Conservation (phyloP, 2,113 vertebrate species). For the Ifrita kowaldi region DNA sequence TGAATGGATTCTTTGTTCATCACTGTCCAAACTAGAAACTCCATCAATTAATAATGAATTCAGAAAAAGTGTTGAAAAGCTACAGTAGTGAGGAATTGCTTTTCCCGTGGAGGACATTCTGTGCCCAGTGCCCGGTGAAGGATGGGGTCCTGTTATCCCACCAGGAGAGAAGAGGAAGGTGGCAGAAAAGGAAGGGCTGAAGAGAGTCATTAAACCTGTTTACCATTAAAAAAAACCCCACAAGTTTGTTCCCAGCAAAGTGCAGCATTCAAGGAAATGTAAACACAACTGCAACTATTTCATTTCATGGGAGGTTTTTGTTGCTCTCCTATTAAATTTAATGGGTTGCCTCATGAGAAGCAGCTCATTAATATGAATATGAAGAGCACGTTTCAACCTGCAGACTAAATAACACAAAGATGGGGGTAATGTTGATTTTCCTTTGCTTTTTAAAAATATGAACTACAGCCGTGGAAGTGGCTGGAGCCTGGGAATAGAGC, state of each 20-base stretch:
- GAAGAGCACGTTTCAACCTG: constrained; percentile 20
- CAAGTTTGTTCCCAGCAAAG: background rate
- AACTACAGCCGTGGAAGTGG: background rate
- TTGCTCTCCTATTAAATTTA: constrained; percentile 58
- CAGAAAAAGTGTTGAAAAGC: background rate
- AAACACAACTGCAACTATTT: constrained; percentile 31
- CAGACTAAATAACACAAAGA: background rate
- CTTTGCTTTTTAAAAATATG: background rate
- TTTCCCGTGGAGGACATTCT: background rate
- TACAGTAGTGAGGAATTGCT: background rate
- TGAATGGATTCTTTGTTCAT: background rate
- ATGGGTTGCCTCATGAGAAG: constrained; percentile 54
- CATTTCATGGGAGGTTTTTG: constrained; percentile 53
- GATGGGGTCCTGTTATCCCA: background rate
- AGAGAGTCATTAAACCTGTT: background rate
- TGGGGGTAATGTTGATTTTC: constrained; percentile 8
- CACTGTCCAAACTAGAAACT: background rate
- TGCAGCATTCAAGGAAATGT: background rate
- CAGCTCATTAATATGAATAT: constrained; percentile 59
- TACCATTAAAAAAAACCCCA: background rate
- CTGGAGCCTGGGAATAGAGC: background rate
- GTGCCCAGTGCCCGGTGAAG: background rate
- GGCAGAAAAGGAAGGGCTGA: background rate
- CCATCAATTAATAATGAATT: background rate
- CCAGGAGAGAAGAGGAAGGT: background rate